phyloP scores from a whole-genome alignment of 2,888 invertebrate genomes.

The Andrena praecox region DNA sequence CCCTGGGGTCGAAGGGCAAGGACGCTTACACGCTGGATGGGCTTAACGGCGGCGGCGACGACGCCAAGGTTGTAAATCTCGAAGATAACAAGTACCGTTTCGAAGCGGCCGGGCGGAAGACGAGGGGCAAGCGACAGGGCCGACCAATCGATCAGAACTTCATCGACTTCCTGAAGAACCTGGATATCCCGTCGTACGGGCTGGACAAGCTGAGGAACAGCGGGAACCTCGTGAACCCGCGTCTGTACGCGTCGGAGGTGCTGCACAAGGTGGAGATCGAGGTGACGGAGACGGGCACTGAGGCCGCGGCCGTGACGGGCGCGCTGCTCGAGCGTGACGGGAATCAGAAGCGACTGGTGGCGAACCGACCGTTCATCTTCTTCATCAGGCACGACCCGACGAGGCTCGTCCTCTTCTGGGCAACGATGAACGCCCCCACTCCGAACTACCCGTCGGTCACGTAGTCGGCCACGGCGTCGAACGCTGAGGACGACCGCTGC shows the following conservation, averaged over 20 bases:
- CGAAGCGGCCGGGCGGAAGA: not conserved
- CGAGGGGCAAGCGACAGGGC: conserved; percentile 69
- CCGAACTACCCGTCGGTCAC: conserved; percentile 71
- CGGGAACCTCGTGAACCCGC: conserved; percentile 86
- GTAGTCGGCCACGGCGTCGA: conserved; percentile 21
- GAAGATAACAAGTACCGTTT: conserved; percentile 64
- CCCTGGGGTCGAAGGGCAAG: not conserved
- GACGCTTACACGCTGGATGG: conserved; percentile 7
- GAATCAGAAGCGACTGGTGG: conserved; percentile 85
- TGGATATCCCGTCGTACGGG: conserved; percentile 74
- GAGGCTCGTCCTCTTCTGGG: conserved; percentile 90
- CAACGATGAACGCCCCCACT: conserved; percentile 88
- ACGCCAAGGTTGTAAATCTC: conserved; percentile 47
- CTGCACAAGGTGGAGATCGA: conserved; percentile 89
- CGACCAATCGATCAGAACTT: conserved; percentile 77
- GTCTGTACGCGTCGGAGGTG: conserved; percentile 88
- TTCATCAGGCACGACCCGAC: conserved; percentile 90
- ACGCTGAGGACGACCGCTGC: too few relatives aligned
- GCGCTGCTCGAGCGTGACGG: conserved; percentile 87
- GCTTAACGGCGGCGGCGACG: not conserved
- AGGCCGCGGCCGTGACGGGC: conserved; percentile 89
- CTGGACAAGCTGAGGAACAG: conserved; percentile 80
- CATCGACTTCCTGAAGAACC: conserved; percentile 63
- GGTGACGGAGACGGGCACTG: conserved; percentile 90
- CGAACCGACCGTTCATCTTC: conserved; percentile 91